Conservation (phyloP, 2,888 invertebrate species). For the Dilophus febrilis region DNA sequence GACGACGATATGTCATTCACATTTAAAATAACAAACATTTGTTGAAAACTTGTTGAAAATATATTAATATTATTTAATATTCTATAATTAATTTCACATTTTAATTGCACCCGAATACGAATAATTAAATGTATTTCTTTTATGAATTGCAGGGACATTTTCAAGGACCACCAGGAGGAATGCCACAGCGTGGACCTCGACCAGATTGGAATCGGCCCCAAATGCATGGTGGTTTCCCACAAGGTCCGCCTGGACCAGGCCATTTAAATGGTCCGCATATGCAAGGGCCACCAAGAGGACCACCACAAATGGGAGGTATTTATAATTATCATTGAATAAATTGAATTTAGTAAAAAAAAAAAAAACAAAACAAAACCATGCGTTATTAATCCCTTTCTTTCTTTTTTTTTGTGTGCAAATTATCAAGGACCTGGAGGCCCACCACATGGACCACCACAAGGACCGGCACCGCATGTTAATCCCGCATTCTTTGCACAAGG, state of each 20-base stretch:
- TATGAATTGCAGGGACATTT: slow-evolving; percentile 14
- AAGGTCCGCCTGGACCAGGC: slow-evolving; percentile 36
- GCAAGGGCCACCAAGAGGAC: slow-evolving; percentile 45
- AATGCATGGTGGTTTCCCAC: slow-evolving; percentile 46
- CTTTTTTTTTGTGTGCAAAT: too few relatives aligned
- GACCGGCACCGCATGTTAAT: slow-evolving; percentile 86
- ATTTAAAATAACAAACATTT: too few relatives aligned
- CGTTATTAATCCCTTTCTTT: too few relatives aligned
- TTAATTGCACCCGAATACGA: not conserved
- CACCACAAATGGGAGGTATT: slow-evolving; percentile 31
- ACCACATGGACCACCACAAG: slow-evolving; percentile 34
- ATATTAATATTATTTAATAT: not conserved
- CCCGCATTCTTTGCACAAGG: slow-evolving; percentile 86
- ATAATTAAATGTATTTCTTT: too few relatives aligned
- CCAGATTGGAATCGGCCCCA: slow-evolving; percentile 63
- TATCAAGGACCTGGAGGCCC: slow-evolving; percentile 29
- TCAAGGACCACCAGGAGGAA: slow-evolving; percentile 30
- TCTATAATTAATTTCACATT: not conserved
- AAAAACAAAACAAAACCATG: too few relatives aligned
- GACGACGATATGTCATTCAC: too few relatives aligned
- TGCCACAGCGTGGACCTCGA: slow-evolving; percentile 38
- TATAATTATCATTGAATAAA: too few relatives aligned
- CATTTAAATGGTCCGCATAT: slow-evolving; percentile 50
- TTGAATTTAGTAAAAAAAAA: too few relatives aligned
- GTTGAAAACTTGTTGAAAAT: not conserved